These are phyloP conservation scores for Melanotaenia boesemani DNA, from an alignment of 2,797 vertebrate species.

Conservation along the genomic window DNA sequence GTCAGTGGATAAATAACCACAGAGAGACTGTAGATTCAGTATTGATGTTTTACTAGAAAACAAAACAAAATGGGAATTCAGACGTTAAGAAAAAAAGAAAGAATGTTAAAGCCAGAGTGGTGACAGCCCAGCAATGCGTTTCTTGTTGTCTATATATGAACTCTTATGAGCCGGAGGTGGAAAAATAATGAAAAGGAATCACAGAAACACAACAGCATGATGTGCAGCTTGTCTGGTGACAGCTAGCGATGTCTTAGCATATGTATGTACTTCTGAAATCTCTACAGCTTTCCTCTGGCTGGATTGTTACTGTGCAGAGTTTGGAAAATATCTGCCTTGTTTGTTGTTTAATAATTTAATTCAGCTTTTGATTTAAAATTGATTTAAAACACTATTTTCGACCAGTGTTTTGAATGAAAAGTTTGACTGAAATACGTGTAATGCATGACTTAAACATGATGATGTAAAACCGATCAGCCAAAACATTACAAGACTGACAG, in stretches of 20 bases:
- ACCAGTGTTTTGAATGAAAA: conserved; percentile 3
- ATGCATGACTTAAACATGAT: conserved; percentile 16
- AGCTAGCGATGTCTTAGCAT: conserved; percentile 4
- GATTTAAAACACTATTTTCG: conserved; percentile 10
- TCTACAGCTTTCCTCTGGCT: conserved; percentile 28
- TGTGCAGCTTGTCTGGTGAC: conserved; percentile 35
- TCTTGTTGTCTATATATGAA: conserved; percentile 41
- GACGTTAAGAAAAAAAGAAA: conserved; percentile 52
- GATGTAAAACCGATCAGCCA: conserved; percentile 7
- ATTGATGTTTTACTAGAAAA: conserved; percentile 84
- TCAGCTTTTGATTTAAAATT: not conserved
- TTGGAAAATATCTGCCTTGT: conserved; percentile 17
- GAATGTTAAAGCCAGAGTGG: conserved; percentile 67
- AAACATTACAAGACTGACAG: not conserved
- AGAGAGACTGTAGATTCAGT: conserved; percentile 56
- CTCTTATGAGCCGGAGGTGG: conserved; percentile 50
- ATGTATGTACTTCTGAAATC: conserved; percentile 20
- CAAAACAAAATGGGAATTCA: conserved; percentile 64
- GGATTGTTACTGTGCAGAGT: conserved; percentile 24
- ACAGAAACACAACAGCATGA: conserved; percentile 43
- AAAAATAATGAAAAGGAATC: conserved; percentile 25
- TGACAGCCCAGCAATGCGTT: conserved; percentile 54
- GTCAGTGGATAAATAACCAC: conserved; percentile 63
- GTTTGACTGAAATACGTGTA: conserved; percentile 20
- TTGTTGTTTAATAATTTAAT: conserved; percentile 20